A percentile compares a stretch with the other conserved stretches of the same genome.
These are phyloP conservation scores for Lasioglossum albipes DNA, from an alignment of 1,140 invertebrate genomes.

Conservation along the genomic window DNA sequence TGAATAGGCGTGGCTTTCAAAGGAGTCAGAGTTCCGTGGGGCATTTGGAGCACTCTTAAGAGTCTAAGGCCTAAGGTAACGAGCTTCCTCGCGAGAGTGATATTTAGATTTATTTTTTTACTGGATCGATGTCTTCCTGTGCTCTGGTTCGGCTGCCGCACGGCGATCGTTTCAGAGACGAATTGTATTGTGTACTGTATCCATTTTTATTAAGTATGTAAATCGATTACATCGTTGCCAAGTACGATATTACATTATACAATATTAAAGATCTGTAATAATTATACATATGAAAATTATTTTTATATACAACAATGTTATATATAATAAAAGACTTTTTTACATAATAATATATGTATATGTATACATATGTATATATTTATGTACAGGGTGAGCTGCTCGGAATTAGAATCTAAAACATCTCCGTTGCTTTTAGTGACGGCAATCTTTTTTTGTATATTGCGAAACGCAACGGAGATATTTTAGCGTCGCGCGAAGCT, in stretches of 20 bases:
- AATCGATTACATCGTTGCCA: conserved; percentile 34
- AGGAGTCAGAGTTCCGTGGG: too few species aligned
- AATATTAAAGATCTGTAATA: conserved; percentile 46
- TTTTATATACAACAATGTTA: conserved; percentile 52
- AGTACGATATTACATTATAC: conserved; percentile 43
- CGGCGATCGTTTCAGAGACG: background rate
- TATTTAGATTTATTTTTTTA: conserved; percentile 24
- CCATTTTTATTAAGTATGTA: conserved; percentile 46
- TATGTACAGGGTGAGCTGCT: too few species aligned
- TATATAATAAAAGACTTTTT: conserved; percentile 53
- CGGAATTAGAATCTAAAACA: too few species aligned
- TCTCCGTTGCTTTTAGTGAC: too few species aligned
- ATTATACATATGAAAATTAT: conserved; percentile 48
- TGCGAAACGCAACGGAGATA: too few species aligned
- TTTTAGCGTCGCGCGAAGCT: too few species aligned
- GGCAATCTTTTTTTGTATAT: too few species aligned
- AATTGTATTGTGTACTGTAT: conserved; percentile 22
- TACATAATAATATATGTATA: conserved; percentile 36
- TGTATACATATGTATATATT: background rate
- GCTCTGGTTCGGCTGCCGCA: background rate
- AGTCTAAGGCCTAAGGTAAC: background rate
- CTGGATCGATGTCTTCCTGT: background rate
- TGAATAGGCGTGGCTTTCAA: too few species aligned
- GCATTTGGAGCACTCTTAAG: background rate
- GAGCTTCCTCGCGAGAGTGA: conserved; percentile 10